Evolutionary conservation across 2,797 vertebrate species (phyloP).

Genomic region (Enteromius radiatus): DNA sequence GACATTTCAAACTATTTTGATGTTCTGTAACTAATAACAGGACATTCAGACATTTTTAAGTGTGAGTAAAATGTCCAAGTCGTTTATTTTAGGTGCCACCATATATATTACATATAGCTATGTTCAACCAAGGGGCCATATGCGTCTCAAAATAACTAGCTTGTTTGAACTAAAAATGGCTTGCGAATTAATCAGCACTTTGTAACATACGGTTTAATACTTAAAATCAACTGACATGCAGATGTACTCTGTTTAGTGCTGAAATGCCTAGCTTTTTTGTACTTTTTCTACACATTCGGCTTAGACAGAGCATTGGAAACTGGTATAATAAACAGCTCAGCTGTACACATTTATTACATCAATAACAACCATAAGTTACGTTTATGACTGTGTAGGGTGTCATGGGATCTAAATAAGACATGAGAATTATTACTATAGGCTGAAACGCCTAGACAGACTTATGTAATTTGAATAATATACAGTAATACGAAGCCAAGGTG

Average conservation of each 20-base stretch:
- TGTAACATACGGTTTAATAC: neutral
- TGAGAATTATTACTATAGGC: constrained; percentile 59
- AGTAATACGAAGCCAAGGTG: constrained; percentile 50
- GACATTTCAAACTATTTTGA: neutral
- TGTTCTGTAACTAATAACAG: neutral
- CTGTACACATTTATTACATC: constrained; percentile 64
- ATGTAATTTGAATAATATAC: constrained; percentile 63
- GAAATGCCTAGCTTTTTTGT: neutral
- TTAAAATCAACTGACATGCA: neutral
- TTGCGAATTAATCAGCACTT: neutral
- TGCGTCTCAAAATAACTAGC: neutral
- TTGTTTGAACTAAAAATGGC: neutral
- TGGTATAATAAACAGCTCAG: constrained; percentile 27
- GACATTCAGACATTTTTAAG: neutral
- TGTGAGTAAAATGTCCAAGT: neutral
- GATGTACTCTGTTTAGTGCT: neutral
- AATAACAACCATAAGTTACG: constrained; percentile 60
- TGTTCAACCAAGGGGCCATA: neutral
- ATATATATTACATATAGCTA: neutral
- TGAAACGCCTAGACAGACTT: constrained; percentile 59
- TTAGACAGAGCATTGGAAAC: constrained; percentile 20
- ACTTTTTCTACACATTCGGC: constrained; percentile 8
- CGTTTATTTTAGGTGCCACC: neutral
- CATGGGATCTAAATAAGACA: constrained; percentile 59
- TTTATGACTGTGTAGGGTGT: constrained; percentile 61